Percentiles rank a stretch among this genome's conserved stretches.
Conservation (phyloP, 2,113 vertebrate species). For the Rallus limicola region DNA sequence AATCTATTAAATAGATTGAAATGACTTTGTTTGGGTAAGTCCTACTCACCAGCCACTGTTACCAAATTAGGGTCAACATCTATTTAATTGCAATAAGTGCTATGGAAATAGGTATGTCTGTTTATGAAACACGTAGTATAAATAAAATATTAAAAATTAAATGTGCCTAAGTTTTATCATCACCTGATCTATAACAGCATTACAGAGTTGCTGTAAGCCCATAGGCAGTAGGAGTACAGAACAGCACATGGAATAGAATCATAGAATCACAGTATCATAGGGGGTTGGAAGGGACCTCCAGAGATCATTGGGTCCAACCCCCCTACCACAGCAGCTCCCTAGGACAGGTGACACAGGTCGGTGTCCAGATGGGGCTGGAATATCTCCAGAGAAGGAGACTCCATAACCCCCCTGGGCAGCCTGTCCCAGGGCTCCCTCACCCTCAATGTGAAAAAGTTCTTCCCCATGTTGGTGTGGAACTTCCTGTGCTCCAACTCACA, state of each 20-base stretch:
- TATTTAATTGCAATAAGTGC: background rate
- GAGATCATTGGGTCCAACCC: no score
- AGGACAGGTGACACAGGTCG: no score
- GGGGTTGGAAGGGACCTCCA: no score
- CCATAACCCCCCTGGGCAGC: no score
- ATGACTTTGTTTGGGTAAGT: background rate
- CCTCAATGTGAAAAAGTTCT: no score
- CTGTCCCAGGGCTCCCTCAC: no score
- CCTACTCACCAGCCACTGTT: background rate
- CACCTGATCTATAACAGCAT: background rate
- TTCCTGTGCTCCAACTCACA: no score
- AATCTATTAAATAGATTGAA: background rate
- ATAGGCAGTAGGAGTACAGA: background rate
- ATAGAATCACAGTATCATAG: no score
- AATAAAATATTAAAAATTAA: background rate
- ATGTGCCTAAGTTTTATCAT: background rate
- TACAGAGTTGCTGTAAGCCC: background rate
- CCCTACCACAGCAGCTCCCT: no score
- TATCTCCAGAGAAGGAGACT: no score
- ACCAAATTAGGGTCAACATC: background rate
- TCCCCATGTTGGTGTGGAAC: no score
- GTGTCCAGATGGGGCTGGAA: no score
- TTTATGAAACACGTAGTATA: background rate
- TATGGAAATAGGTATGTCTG: background rate
- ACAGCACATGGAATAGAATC: background rate